phyloP scores from a whole-genome alignment of 2,113 vertebrate species.

The Empidonax traillii region DNA sequence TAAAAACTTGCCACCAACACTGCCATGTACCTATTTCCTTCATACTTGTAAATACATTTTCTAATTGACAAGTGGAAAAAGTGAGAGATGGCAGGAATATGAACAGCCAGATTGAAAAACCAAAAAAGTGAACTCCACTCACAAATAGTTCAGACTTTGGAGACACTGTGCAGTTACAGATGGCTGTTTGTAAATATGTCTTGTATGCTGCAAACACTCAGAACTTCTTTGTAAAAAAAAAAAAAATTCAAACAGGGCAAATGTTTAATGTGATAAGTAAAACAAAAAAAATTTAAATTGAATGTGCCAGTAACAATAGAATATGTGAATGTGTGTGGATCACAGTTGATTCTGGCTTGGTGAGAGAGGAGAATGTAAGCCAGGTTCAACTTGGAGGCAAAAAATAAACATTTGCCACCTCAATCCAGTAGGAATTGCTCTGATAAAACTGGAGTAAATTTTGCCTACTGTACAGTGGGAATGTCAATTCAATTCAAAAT shows the following conservation, averaged over 20 bases:
- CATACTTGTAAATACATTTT: not conserved
- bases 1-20: not conserved
- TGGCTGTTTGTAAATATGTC: not conserved
- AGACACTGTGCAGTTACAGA: not conserved
- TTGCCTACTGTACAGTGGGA: not conserved
- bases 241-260: not conserved
- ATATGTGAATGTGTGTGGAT: fast-evolving
- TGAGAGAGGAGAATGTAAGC: not conserved
- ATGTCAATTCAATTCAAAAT: not conserved
- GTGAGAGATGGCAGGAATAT: not conserved
- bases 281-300: not conserved
- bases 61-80: not conserved
- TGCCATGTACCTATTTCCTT: not conserved
- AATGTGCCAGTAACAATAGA: not conserved
- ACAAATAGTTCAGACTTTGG: not conserved
- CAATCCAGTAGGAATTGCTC: not conserved
- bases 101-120: not conserved
- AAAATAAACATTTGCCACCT: not conserved
- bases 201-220: not conserved
- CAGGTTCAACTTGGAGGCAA: not conserved
- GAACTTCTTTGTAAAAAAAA: not conserved
- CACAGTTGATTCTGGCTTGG: not conserved
- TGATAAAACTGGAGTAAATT: not conserved
- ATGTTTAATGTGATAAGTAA: not conserved
- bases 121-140: not conserved